Conservation (phyloP, 2,888 invertebrate species). For the Mongoloraphidia duomilia region DNA sequence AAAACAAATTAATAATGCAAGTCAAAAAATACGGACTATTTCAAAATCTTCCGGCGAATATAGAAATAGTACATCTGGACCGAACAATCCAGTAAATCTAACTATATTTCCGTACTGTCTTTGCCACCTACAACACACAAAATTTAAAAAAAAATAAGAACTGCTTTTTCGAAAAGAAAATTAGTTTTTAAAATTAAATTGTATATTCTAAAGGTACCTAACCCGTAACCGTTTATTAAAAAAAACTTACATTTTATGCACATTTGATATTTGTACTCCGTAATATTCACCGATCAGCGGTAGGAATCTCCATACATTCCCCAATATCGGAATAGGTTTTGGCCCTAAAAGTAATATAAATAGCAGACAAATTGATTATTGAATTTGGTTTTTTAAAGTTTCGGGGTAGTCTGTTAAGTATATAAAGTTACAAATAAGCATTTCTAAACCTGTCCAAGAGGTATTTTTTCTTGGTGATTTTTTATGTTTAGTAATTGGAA, state of each 20-base stretch:
- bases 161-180: neutral
- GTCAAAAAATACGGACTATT: constrained; percentile 14
- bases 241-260: constrained; percentile 14
- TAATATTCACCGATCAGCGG: constrained; percentile 19
- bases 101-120: constrained; percentile 30
- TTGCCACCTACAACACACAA: constrained; percentile 14
- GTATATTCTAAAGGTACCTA: too few relatives aligned
- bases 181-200: neutral
- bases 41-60: constrained; percentile 37
- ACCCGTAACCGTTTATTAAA: neutral
- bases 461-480: too few relatives aligned
- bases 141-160: neutral
- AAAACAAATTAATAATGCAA: neutral
- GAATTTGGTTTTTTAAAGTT: neutral
- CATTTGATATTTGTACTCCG: constrained; percentile 11
- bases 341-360: constrained; percentile 13
- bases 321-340: constrained; percentile 21
- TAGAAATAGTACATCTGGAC: constrained; percentile 25
- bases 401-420: too few relatives aligned
- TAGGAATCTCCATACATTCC: constrained; percentile 21
- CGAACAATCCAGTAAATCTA: constrained; percentile 28
- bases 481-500: too few relatives aligned
- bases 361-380: neutral
- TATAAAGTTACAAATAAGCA: too few relatives aligned
- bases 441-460: too few relatives aligned